phyloP scores from a whole-genome alignment of 2,888 invertebrate species.

The Parochlus steinenii region DNA sequence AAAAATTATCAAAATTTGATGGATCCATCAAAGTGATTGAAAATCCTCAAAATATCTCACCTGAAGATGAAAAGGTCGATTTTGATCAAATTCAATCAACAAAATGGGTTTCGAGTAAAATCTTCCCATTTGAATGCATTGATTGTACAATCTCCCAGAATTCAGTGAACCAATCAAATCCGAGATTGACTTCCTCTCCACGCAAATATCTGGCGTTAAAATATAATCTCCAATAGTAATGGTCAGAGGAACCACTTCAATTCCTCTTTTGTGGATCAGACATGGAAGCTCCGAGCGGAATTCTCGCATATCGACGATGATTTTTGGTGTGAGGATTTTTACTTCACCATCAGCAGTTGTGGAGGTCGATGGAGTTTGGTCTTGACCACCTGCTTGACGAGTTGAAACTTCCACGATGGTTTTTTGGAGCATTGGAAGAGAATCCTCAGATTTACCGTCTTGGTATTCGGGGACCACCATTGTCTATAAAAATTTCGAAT shows the following conservation, averaged over 20 bases:
- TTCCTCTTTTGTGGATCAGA: conserved; percentile 78
- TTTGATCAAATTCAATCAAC: conserved; percentile 91
- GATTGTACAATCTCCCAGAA: conserved; percentile 87
- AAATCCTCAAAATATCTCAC: conserved; percentile 29
- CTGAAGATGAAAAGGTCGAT: conserved; percentile 79
- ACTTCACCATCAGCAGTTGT: no score
- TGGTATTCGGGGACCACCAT: conserved; percentile 81
- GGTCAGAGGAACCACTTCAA: conserved; percentile 82
- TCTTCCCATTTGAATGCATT: conserved; percentile 85
- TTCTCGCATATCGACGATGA: conserved; percentile 94
- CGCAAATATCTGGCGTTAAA: conserved; percentile 87
- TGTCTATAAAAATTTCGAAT: conserved; percentile 33
- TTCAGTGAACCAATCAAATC: conserved; percentile 92
- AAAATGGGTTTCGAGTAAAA: conserved; percentile 77
- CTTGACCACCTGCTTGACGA: conserved; percentile 44
- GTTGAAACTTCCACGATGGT: conserved; percentile 38
- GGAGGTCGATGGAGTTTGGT: conserved; percentile 15
- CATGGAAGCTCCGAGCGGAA: conserved; percentile 93
- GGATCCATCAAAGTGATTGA: background rate
- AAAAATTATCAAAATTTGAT: background rate
- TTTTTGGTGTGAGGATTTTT: conserved; percentile 26
- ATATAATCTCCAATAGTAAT: conserved; percentile 92
- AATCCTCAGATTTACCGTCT: conserved; percentile 64
- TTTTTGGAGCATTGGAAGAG: conserved; percentile 22
- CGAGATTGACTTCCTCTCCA: conserved; percentile 91